Conservation (phyloP, 2,888 invertebrate genomes). For the Drosophila austrosaltans region DNA sequence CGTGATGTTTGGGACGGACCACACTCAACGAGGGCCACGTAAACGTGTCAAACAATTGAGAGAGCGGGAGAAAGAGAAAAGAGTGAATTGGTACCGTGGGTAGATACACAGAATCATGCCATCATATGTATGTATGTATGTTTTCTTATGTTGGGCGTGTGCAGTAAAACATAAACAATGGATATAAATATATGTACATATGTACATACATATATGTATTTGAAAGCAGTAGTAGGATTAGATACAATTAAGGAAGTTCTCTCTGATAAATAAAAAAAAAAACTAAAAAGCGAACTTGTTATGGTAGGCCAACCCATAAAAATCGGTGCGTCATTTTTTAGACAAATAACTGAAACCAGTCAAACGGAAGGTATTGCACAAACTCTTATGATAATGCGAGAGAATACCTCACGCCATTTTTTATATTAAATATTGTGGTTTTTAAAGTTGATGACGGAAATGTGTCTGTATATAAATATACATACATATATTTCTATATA, state of each 20-base stretch:
- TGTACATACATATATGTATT: slow-evolving; percentile 11
- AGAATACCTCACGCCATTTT: not conserved
- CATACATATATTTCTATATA: no score
- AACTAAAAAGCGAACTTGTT: slow-evolving; percentile 30
- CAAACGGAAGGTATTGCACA: slow-evolving; percentile 17
- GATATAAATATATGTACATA: slow-evolving; percentile 24
- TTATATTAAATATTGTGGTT: not conserved
- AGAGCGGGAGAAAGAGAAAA: slow-evolving; percentile 17
- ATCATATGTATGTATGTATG: slow-evolving; percentile 35
- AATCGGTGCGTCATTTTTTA: slow-evolving; percentile 23
- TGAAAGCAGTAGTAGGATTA: not conserved
- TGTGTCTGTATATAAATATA: not conserved
- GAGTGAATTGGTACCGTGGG: slow-evolving; percentile 28
- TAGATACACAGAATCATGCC: slow-evolving; percentile 61
- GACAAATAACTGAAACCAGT: slow-evolving; percentile 26
- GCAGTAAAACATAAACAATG: slow-evolving; percentile 46
- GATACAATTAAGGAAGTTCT: slow-evolving; percentile 52
- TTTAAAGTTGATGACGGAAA: no score
- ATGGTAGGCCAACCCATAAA: slow-evolving; percentile 24
- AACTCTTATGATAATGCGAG: slow-evolving; percentile 12
- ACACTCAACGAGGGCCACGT: slow-evolving; percentile 53
- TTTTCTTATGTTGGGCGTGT: slow-evolving; percentile 55
- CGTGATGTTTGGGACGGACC: slow-evolving; percentile 62
- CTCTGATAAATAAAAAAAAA: slow-evolving; percentile 37
- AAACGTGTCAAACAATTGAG: slow-evolving; percentile 35